These are phyloP conservation scores for Dufourea novaeangliae DNA, from an alignment of 1,140 invertebrate genomes.

Conservation along the genomic window DNA sequence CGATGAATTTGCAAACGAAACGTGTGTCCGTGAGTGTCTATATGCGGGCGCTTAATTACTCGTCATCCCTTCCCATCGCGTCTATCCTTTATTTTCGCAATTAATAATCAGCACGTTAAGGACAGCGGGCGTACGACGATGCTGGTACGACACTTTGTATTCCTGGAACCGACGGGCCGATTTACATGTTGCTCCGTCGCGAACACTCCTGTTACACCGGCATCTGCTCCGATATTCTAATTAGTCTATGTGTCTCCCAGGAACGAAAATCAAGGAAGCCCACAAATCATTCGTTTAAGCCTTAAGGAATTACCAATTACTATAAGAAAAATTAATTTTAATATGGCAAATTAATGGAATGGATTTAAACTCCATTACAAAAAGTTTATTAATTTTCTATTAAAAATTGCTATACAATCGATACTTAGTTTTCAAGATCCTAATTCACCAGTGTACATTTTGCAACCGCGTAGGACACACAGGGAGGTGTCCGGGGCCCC, in stretches of 20 bases:
- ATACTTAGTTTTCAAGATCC: too few relatives aligned
- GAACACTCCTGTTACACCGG: background rate
- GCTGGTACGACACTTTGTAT: background rate
- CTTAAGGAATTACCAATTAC: too few relatives aligned
- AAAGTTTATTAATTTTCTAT: too few relatives aligned
- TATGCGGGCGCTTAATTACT: constrained; percentile 23
- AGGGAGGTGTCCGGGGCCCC: background rate
- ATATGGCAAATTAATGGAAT: too few relatives aligned
- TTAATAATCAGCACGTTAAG: background rate
- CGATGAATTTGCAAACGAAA: too few relatives aligned
- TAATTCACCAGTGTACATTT: too few relatives aligned
- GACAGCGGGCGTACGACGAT: background rate
- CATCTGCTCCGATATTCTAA: background rate
- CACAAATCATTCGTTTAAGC: background rate
- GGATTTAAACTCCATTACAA: too few relatives aligned
- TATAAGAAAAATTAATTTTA: too few relatives aligned
- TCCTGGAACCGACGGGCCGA: background rate
- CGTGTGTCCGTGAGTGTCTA: background rate
- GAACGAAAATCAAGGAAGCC: too few relatives aligned
- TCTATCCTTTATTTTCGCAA: background rate
- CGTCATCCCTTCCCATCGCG: background rate
- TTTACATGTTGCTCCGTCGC: background rate
- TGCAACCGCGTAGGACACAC: background rate
- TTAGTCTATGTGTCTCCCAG: background rate
- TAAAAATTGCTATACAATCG: too few relatives aligned